Percentiles rank a stretch among this genome's conserved stretches.
Evolutionary conservation across 2,113 vertebrate species (phyloP).

Genomic region (Cynoglossus semilaevis): DNA sequence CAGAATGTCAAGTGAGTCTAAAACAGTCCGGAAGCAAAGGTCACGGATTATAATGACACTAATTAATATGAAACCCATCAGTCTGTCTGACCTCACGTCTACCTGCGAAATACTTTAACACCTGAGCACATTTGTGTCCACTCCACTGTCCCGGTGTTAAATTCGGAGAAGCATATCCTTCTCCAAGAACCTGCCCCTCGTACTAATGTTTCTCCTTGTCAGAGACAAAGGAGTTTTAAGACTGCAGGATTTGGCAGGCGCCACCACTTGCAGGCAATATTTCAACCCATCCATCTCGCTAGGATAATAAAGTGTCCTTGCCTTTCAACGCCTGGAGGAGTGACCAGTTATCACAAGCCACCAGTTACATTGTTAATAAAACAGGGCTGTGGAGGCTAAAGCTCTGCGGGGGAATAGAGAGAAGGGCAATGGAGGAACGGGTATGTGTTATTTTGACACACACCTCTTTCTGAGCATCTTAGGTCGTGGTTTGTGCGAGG

Average conservation of each 20-base stretch:
- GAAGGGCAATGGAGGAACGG: conserved; percentile 31
- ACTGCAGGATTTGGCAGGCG: conserved; percentile 73
- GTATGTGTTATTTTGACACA: conserved; percentile 47
- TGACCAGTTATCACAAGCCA: conserved; percentile 78
- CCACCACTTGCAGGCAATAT: conserved; percentile 77
- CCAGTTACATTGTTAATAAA: conserved; percentile 76
- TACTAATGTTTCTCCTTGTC: conserved; percentile 72
- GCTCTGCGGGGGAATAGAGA: conserved; percentile 43
- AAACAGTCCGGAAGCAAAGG: conserved; percentile 39
- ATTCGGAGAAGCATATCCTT: conserved; percentile 49
- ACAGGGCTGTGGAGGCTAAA: conserved; percentile 52
- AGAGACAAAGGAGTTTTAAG: conserved; percentile 78
- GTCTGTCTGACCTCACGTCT: conserved; percentile 35
- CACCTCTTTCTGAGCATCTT: conserved; percentile 57
- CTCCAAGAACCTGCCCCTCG: conserved; percentile 61
- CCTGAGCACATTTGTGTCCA: not conserved
- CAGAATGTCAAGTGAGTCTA: conserved; percentile 26
- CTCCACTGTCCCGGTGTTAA: conserved; percentile 14
- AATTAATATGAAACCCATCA: conserved; percentile 52
- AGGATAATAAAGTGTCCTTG: conserved; percentile 79
- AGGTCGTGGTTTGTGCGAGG: conserved; percentile 48
- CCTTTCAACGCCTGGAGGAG: conserved; percentile 76
- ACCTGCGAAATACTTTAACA: conserved; percentile 22
- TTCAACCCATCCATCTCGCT: conserved; percentile 77
- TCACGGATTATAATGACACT: conserved; percentile 45